Conservation (phyloP, 92 coral and sea anemone species). For the Bergia puertoricense region DNA sequence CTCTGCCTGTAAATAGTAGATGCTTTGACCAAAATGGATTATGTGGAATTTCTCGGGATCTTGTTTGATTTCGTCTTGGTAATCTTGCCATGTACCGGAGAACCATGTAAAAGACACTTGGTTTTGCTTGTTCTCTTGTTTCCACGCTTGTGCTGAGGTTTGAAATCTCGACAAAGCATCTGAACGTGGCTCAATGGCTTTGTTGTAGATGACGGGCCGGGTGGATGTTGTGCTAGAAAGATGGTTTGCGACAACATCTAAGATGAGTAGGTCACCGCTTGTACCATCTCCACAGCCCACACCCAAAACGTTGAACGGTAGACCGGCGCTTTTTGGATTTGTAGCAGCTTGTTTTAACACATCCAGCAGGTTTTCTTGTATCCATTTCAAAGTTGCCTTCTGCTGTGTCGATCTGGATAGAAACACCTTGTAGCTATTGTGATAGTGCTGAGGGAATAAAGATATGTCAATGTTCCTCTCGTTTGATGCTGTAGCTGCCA, state of each 20-base stretch:
- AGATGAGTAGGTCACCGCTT: not conserved
- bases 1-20: not conserved
- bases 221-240: not conserved
- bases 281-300: slow-evolving; percentile 3
- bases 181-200: too few species aligned
- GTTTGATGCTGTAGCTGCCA: too few species aligned
- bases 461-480: not conserved
- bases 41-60: not conserved
- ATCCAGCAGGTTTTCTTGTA: not conserved
- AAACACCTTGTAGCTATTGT: not conserved
- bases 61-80: not conserved
- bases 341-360: not conserved
- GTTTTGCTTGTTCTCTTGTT: not conserved
- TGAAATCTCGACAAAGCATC: not conserved
- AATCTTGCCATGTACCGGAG: too few species aligned
- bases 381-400: not conserved
- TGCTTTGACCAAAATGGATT: slow-evolving; percentile 2
- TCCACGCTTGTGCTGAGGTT: not conserved
- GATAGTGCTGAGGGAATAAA: not conserved
- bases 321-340: not conserved
- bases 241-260: not conserved
- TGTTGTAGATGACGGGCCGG: too few species aligned
- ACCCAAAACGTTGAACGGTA: not conserved
- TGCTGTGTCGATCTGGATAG: not conserved
- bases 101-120: not conserved